Base-by-base conservation (phyloP, 2,797 vertebrate species). In the Myotis pilosus region DNA sequence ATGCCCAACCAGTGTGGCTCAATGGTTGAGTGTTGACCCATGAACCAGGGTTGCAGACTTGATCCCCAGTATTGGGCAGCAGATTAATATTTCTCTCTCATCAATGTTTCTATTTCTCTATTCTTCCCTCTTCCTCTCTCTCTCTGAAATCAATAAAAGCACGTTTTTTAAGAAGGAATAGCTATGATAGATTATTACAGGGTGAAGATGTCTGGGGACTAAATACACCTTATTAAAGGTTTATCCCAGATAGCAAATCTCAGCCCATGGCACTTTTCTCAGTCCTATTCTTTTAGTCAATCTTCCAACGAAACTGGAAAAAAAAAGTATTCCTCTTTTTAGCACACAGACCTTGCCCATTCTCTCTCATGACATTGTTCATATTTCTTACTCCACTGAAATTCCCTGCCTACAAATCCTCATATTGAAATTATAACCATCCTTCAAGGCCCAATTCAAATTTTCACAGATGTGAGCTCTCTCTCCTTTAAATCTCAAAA, bases 401-500 rank as follows among this genome's bases (percentile, higher is more conserved):
- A 82, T 93, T 86, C 62, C 44, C 28, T 91, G 64, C 60, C 68
- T 81, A 93, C 36, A 95, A 88, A 86, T 93, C 72, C 74, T 93
- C 55, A 53, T 94, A 89, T 57, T 86, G 49, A 96, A 96, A 86
- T 92, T 87, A 92, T 86, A 97, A 69, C 69, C 33, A 91, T 95
- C 90, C 83, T 93, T 95, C 79, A 96, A 96, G 19, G 75, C 66
- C 86, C 86, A 93, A 82, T 76, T 94, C 81, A 92, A 97, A 95
- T 92, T 75, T 94, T 95, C 92, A 96, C 82, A 95, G 90, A 95
- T 94, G 79, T 96, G 82, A 93, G 23, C 36, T 62, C 41, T 94
- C 38, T 28, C n/a, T 84, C 15, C 60, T 87, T 82, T 78, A 94
- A 94, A 83, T 79, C 66, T 74, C 66, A 75, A 51, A 36, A 68